phyloP scores from a whole-genome alignment of 2,888 invertebrate species.

The Tridacna crocea region DNA sequence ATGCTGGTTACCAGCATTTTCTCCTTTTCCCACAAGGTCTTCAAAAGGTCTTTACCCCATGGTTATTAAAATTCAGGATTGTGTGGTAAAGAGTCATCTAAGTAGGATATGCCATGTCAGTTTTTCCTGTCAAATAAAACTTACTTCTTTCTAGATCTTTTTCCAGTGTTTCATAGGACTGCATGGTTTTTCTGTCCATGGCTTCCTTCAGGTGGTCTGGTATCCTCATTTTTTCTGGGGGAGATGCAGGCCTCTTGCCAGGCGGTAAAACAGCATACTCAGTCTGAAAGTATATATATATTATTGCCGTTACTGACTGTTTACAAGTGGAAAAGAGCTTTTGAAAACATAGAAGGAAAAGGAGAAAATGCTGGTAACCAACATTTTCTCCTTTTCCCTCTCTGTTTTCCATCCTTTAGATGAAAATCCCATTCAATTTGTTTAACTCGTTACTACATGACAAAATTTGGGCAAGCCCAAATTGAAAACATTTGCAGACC shows the following conservation, averaged over 20 bases:
- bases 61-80: no score
- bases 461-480: no score
- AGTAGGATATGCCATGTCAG: no score
- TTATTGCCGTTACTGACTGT: no score
- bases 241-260: constrained; percentile 45
- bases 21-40: no score
- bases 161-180: constrained; percentile 65
- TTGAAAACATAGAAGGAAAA: neutral
- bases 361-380: neutral
- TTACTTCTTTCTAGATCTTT: constrained; percentile 69
- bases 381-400: constrained; percentile 1
- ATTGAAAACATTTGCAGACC: no score
- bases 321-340: neutral
- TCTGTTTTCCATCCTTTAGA: neutral
- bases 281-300: neutral
- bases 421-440: no score
- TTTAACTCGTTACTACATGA: no score
- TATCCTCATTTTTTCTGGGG: constrained; percentile 51
- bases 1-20: no score
- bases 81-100: no score
- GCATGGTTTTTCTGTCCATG: constrained; percentile 42
- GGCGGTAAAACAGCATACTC: constrained; percentile 37
- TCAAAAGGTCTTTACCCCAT: no score
- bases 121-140: constrained; percentile 1
- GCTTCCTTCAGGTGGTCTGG: constrained; percentile 63